Evolutionary conservation across 1,140 invertebrate genomes (phyloP).

Genomic region (Holotrichia oblita): DNA sequence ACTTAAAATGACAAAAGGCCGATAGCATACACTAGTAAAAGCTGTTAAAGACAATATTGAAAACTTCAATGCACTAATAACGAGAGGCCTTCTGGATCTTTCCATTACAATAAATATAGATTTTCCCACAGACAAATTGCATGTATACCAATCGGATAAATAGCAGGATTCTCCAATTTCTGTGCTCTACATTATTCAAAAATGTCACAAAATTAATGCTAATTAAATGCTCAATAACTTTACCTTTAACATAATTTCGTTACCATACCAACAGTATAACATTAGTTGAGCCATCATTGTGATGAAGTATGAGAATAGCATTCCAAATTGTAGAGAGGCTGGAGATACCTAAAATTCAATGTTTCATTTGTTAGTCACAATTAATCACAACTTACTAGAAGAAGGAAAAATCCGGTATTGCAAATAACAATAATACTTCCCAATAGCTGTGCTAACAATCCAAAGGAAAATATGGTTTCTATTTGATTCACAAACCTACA

Average conservation of each 20-base stretch:
- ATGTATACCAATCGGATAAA: slow-evolving; percentile 29
- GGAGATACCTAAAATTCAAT: slow-evolving; percentile 21
- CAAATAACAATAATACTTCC: slow-evolving; percentile 35
- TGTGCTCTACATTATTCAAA: background rate
- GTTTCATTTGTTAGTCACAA: background rate
- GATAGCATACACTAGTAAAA: background rate
- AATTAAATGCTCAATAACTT: background rate
- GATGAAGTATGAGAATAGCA: slow-evolving; percentile 7
- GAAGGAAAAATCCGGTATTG: slow-evolving; percentile 25
- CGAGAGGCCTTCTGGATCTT: slow-evolving; percentile 16
- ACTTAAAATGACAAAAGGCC: background rate
- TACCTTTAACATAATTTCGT: slow-evolving; percentile 40
- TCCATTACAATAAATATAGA: slow-evolving; percentile 37
- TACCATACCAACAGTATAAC: slow-evolving; percentile 35
- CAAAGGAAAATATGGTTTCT: slow-evolving; percentile 26
- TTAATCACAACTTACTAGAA: background rate
- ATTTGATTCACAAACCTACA: slow-evolving; percentile 35
- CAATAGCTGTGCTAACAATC: slow-evolving; percentile 1
- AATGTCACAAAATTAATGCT: background rate
- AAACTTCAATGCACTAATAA: slow-evolving; percentile 8
- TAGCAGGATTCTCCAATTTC: slow-evolving; percentile 16
- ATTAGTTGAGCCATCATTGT: slow-evolving; percentile 35
- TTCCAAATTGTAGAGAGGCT: slow-evolving; percentile 27
- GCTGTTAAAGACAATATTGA: background rate
- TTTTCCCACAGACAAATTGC: background rate